Evolutionary conservation across 1,140 invertebrate species (phyloP).

Genomic region (Drosophila novamexicana): DNA sequence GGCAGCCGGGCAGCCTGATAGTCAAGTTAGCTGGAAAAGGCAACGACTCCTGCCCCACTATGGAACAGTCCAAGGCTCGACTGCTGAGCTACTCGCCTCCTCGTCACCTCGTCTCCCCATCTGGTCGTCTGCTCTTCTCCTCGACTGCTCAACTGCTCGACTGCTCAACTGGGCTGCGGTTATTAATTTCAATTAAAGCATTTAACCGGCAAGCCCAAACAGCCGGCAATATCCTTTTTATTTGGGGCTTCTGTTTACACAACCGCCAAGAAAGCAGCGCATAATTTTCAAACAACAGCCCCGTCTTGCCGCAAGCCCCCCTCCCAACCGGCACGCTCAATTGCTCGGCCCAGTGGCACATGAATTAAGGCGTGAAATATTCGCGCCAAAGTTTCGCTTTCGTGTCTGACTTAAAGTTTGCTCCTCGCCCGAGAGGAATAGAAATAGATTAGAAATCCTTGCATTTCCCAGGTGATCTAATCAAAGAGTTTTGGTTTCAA

Average conservation of each 20-base stretch:
- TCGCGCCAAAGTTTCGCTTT: conserved; percentile 31
- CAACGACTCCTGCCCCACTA: not conserved
- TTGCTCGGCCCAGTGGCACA: conserved; percentile 31
- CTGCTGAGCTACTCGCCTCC: not conserved
- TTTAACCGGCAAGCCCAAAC: conserved; percentile 75
- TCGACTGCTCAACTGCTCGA: conserved; percentile 23
- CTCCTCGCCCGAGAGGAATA: not conserved
- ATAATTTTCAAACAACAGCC: conserved; percentile 43
- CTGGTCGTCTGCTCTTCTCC: not conserved
- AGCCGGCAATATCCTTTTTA: conserved; percentile 62
- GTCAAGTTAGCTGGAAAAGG: not conserved
- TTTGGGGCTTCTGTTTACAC: conserved; percentile 57
- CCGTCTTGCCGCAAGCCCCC: no score
- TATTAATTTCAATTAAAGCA: conserved; percentile 84
- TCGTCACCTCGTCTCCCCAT: conserved; percentile 16
- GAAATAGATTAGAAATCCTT: conserved; percentile 1
- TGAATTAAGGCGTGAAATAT: conserved; percentile 78
- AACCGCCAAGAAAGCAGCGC: conserved; percentile 51
- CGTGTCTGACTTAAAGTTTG: conserved; percentile 24
- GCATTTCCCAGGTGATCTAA: not conserved
- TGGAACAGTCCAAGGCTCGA: not conserved
- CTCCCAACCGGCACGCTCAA: not conserved
- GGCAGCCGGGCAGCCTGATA: conserved; percentile 2
- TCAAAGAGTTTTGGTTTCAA: conserved; percentile 11
- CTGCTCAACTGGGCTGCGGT: conserved; percentile 60